Base-by-base conservation (phyloP, 2,797 vertebrate genomes). In the Centropyge bicolor region DNA sequence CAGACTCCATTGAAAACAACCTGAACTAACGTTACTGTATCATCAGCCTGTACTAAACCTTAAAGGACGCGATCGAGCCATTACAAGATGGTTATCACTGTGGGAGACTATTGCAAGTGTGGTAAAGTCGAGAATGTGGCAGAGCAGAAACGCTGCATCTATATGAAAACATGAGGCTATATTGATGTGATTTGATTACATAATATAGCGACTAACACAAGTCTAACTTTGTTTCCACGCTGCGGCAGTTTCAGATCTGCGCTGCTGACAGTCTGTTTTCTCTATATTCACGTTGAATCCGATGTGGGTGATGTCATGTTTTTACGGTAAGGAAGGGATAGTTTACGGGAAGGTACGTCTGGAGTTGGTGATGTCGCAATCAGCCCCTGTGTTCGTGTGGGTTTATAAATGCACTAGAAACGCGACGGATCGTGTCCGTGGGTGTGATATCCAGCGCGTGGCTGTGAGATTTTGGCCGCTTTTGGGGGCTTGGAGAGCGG, bases 331-430 rank as follows among this genome's bases (percentile, higher is more conserved):
- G 74, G 81, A 71, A 36, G 79, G 76, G 5, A 74, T 45, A 82
- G 88, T 90, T 92, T 90, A 86, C 89, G 83, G 90, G 90, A 91
- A 93, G 78, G 80, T 79, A 80, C 65, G 69, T 85, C 75, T 63
- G 82, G 90, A 92, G 85, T 87, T 80, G 62, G 83, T 49, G 87
- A 86, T 93, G 91, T 92, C 89, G 94, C 90, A 95, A 94, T 94
- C 90, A 31, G 24, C 55, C 6, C 6, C 41, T n/a, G 60, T 35
- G 76, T 68, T 61, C 46, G 61, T 74, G 43, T 66, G 67, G 48
- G 40, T 70, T 78, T 43, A 4, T 9, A 71, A 74, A 77, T 17
- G 49, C 57, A 14, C 36, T 24, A 43, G 27, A 60, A 62, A 49
- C 19, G 52, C 66, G 24, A 63, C 1, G 57, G 70, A 17, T 69